A percentile compares a stretch with the other conserved stretches of the same genome.
These are phyloP conservation scores for Zophobas morio DNA, from an alignment of 1,140 invertebrate genomes.

Conservation along the genomic window DNA sequence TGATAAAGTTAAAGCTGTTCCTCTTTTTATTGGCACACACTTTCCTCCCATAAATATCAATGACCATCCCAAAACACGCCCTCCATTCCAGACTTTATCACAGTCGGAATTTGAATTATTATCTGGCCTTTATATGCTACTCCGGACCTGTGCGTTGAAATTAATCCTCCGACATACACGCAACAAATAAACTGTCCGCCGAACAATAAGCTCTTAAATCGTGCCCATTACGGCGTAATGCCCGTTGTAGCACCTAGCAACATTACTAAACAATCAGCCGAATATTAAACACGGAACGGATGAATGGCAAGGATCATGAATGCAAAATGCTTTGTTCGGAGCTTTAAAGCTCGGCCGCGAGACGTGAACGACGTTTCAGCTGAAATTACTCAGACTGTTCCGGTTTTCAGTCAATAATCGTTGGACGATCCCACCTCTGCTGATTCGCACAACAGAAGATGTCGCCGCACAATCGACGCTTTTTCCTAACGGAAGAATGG, in stretches of 20 bases:
- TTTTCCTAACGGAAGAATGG: slow-evolving; percentile 20
- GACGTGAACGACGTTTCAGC: slow-evolving; percentile 22
- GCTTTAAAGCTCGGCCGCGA: slow-evolving; percentile 25
- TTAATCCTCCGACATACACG: slow-evolving; percentile 24
- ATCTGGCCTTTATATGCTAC: background rate
- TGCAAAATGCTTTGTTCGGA: slow-evolving; percentile 34
- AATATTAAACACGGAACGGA: slow-evolving; percentile 45
- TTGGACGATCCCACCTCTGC: slow-evolving; percentile 5
- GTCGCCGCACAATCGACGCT: slow-evolving; percentile 12
- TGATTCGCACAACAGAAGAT: slow-evolving; percentile 29
- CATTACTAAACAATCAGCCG: slow-evolving; percentile 46
- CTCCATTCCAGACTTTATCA: background rate
- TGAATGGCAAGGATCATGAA: slow-evolving; percentile 44
- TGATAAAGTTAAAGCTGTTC: too few relatives aligned
- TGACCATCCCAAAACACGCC: too few relatives aligned
- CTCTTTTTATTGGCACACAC: too few relatives aligned
- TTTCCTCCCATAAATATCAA: too few relatives aligned
- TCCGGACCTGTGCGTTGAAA: background rate
- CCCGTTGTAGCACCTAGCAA: slow-evolving; percentile 46
- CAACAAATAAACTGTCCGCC: slow-evolving; percentile 39
- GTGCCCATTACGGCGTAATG: slow-evolving; percentile 40
- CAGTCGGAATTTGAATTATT: background rate
- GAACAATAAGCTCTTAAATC: slow-evolving; percentile 49
- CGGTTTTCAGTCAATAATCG: slow-evolving; percentile 35
- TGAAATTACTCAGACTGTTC: slow-evolving; percentile 39